Evolutionary conservation across 2,797 vertebrate species (phyloP).

Genomic region (Coranthus polyacanthus): DNA sequence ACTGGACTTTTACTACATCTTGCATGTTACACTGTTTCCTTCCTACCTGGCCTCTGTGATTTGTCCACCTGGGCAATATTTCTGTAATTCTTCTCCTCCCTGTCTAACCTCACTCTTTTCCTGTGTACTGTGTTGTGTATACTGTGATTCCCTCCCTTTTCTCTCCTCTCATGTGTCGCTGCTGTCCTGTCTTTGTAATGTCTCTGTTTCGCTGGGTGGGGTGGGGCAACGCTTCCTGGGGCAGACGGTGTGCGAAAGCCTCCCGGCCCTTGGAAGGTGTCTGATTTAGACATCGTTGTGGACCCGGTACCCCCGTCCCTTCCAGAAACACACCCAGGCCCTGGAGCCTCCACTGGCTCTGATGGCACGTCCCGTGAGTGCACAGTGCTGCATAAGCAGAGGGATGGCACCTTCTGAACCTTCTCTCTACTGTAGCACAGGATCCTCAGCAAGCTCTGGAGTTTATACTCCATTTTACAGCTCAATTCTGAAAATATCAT

Average conservation of each 20-base stretch:
- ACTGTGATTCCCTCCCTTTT: conserved; percentile 57
- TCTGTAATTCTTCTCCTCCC: conserved; percentile 64
- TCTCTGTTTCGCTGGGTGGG: conserved; percentile 70
- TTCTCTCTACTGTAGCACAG: conserved; percentile 70
- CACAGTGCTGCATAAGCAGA: conserved; percentile 75
- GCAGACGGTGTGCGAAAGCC: conserved; percentile 92
- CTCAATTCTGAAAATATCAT: not conserved
- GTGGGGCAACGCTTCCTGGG: conserved; percentile 70
- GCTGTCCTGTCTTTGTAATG: conserved; percentile 71
- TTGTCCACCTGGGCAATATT: conserved; percentile 62
- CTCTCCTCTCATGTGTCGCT: conserved; percentile 62
- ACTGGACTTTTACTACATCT: not conserved
- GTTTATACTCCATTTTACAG: conserved; percentile 7
- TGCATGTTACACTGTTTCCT: conserved; percentile 45
- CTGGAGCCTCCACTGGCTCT: conserved; percentile 88
- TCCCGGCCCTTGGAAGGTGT: conserved; percentile 92
- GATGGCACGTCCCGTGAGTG: conserved; percentile 92
- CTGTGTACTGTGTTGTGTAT: conserved; percentile 57
- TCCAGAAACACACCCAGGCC: conserved; percentile 79
- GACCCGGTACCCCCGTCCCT: conserved; percentile 88
- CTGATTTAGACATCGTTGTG: conserved; percentile 97
- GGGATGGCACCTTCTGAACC: conserved; percentile 80
- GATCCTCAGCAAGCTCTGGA: conserved; percentile 62
- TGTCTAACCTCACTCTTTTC: conserved; percentile 74
- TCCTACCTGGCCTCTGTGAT: conserved; percentile 59